Base-by-base conservation (phyloP, 2,113 vertebrate genomes). In the Hyaena hyaena region DNA sequence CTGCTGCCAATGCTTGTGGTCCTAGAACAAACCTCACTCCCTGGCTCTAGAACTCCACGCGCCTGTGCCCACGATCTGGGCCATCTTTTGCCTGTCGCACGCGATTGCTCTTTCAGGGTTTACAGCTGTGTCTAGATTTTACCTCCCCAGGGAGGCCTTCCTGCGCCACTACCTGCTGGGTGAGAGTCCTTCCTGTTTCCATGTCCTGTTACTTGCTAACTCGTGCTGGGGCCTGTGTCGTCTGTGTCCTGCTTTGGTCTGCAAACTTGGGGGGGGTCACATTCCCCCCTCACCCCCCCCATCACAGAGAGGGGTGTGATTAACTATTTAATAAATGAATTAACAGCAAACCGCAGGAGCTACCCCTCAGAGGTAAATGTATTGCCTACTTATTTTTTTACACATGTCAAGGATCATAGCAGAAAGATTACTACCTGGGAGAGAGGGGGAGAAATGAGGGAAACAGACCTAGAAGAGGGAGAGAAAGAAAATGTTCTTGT, bases 1-100 rank as follows among this genome's bases (percentile, higher is more conserved):
- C 5, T 5, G 10, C 7, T 35, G 43, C 4, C 17, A 66, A 2
- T 1, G 4, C 9, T 28, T 11, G 9, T 0, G 1, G 50, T 17
- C 83, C 48, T 21, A 79, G 43, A 63, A 61, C 0, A 19, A 33
- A 26, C 55, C 15, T 2, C 35, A 0, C 61, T 48, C 28, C 31
- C 16, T 48, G 48, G 80, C 80, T 65, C 23, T 4, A 17, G 68
- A 26, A 58, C 63, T 6, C 33, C 0, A 1, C 33, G 19, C 0
- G 31, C 11, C 61, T 74, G 45, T 7, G 19, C 10, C 17, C 5
- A 2, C 26, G 1, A 10, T 7, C 76, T 48, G 26, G 7, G 17
- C 16, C 0, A 16, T 7, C n/a, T 50, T 12, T 19, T 5, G 16
- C 55, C 94, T 63, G 21, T 35, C 48, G 71, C 73, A 63, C 9